phyloP scores from a whole-genome alignment of 2,797 vertebrate genomes.

The Sebastolobus alascanus region DNA sequence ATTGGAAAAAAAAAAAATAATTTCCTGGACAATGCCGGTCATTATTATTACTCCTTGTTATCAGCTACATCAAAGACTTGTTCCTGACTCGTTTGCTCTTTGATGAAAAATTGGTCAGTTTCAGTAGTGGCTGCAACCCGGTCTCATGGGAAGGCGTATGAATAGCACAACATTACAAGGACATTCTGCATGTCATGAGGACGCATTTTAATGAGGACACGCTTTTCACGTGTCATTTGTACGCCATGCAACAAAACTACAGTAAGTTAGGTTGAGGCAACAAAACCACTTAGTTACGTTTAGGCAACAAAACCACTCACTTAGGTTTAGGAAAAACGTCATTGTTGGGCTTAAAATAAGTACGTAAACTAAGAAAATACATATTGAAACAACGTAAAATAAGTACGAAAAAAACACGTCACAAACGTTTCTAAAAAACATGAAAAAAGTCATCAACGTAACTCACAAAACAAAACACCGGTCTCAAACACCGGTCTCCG shows the following conservation, averaged over 20 bases:
- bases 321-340: not conserved
- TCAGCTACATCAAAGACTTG: slow-evolving; percentile 5
- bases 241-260: not conserved
- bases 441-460: too few species aligned
- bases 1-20: not conserved
- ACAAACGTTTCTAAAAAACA: too few species aligned
- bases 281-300: not conserved
- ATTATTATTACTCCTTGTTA: slow-evolving; percentile 6
- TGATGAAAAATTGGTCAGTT: slow-evolving; percentile 17
- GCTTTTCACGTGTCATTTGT: not conserved
- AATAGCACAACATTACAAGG: not conserved
- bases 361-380: not conserved
- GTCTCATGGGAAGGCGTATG: not conserved
- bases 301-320: not conserved
- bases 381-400: not conserved
- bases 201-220: not conserved
- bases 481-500: too few species aligned
- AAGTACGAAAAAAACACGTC: too few species aligned
- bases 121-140: not conserved
- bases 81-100: not conserved
- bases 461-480: too few species aligned
- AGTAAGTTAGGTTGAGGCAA: not conserved
- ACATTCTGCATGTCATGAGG: not conserved
- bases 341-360: not conserved
- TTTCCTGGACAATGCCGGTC: not conserved